Evolutionary conservation across 2,888 invertebrate genomes (phyloP), one percentile per base, ranked within the genome.

Genomic region (Erebia epiphron): DNA sequence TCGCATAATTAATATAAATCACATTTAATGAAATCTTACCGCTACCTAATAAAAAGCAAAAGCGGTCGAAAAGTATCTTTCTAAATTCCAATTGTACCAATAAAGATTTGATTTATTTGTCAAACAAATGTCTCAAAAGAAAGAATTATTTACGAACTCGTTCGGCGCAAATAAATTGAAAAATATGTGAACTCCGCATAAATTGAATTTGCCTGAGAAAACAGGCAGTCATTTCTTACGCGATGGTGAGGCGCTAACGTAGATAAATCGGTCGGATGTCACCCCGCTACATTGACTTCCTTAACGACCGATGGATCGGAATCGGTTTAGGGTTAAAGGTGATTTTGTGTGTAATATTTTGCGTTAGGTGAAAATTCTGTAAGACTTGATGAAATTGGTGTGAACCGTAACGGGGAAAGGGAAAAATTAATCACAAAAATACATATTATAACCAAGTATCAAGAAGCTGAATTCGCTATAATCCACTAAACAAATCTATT

Each of bases 311-410:
- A 83, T 83, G 80, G 80, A 83, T 82, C 82, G 68, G 86, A 90
- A 90, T 90, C 90, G 86, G 88, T 88, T 90, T 88, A 86, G 86
- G 89, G 89, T 88, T 88, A 86, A 90, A 90, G 87, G 86, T 88
- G 86, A 89, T 88, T 88, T 89, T 87, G 69, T 69, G 71, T 69
- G 69, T 64, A 61, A 68, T 71, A 73, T 72, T 75, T 73, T 71
- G 64, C 52, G 61, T 70, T 68, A 65, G 52, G 62, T 66, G 67
- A 71, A 35, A 68, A 71, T 73, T 75, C 73, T 71, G 52, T 58
- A 62, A 66, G 56, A 26, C 35, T 49, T 65, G 56, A 62, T 21
- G 62, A 49, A 21, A 61, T 61, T 43, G 61, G 18, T 61, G 21
- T 43, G 13, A 54, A 50, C 50, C n/a, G 7, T n/a, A 50, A n/a